Conservation (phyloP, 2,888 invertebrate genomes). For the Trichogramma evanescens region DNA sequence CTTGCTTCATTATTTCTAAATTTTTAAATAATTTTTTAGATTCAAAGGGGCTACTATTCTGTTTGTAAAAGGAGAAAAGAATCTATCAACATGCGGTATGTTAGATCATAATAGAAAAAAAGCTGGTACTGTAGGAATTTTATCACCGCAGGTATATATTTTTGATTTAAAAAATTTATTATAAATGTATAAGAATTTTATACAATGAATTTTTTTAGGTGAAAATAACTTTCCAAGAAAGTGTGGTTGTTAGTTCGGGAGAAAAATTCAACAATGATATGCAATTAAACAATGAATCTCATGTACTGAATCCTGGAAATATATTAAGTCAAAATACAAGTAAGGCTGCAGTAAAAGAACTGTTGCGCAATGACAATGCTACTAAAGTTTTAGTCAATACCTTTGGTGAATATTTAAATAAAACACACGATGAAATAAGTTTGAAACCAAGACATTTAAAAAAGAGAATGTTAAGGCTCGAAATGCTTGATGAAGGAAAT, state of each 20-base stretch:
- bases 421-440: conserved; percentile 21
- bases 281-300: background rate
- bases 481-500: conserved; percentile 17
- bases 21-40: conserved; percentile 25
- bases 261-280: conserved; percentile 11
- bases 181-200: background rate
- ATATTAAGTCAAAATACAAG: background rate
- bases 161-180: background rate
- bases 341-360: background rate
- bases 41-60: conserved; percentile 69
- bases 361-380: conserved; percentile 3
- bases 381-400: conserved; percentile 16
- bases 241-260: conserved; percentile 28
- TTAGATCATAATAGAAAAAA: conserved; percentile 64
- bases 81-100: conserved; percentile 70
- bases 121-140: conserved; percentile 48
- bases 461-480: conserved; percentile 25
- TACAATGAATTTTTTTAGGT: conserved; percentile 32
- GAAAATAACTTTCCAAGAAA: conserved; percentile 54
- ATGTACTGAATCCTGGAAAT: conserved; percentile 6
- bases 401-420: conserved; percentile 24
- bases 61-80: conserved; percentile 73
- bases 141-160: conserved; percentile 45
- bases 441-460: conserved; percentile 29
- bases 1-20: background rate